Base-by-base conservation (phyloP, 1,140 invertebrate species). In the Glossosoma conforme region DNA sequence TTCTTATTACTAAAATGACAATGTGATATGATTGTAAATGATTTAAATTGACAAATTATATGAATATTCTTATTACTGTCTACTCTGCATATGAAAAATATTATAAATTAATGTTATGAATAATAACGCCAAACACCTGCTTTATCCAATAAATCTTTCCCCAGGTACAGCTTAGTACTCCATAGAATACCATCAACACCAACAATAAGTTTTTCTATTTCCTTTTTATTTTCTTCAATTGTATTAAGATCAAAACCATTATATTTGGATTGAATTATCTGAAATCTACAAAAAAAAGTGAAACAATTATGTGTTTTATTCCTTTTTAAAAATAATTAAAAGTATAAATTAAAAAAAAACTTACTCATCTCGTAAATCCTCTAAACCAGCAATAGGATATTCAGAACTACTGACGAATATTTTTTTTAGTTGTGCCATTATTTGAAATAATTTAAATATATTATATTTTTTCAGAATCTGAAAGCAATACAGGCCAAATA, bases 321-420 rank as follows among this genome's bases (percentile, higher is more conserved):
- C 17, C 10, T n/a, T 3, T 36, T 13, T 18, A 48, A 46, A 36
- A 13, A 24, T 18, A 9, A 25, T 9, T 38, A n/a, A 24, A 53
- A 53, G 17, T 14, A 24, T 3, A 44, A 33, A 49, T 6, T 14
- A 49, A 19, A 36, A 25, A 14, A 25, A 20, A 13, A 67, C 70
- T 65, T 61, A 74, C 72, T 71, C 66, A 52, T 71, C 64, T 28
- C 62, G 57, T 11, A 74, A 60, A 45, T 70, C 52, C 40, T 67
- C 55, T 15, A 72, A 54, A 42, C 63, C 72, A 24, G 56, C 63
- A 10, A 65, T 64, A 10, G 68, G 66, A 43, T 61, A 72, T 58
- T 75, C 70, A n/a, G 66, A 72, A 2, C 67, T 70, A 4, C 69
- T 72, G 17, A 75, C 67, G 13, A 73, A 62, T 53, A 75, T 67